Conservation (phyloP, 2,797 vertebrate genomes). For the Platalea minor region DNA sequence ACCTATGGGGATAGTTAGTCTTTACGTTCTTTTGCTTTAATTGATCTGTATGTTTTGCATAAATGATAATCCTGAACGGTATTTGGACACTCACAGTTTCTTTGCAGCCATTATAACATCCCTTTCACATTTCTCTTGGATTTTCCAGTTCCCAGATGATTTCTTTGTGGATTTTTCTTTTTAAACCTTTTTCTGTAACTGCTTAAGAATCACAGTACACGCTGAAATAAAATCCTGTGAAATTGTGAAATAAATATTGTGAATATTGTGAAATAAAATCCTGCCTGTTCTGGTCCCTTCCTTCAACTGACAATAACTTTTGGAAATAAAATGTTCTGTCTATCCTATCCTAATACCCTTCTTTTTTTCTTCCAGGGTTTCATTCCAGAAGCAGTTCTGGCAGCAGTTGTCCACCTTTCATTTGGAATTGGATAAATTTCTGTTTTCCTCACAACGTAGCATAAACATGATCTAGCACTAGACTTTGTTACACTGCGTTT, state of each 20-base stretch:
- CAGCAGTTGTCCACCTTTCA: background rate
- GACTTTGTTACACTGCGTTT: background rate
- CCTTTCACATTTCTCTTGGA: background rate
- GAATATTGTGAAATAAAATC: background rate
- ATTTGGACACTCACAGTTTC: background rate
- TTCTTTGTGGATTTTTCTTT: background rate
- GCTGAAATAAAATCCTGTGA: background rate
- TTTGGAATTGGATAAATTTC: slow-evolving; percentile 3
- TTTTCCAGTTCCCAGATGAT: background rate
- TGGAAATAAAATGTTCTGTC: background rate
- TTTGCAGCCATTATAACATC: background rate
- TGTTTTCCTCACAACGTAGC: background rate
- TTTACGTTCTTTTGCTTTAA: background rate
- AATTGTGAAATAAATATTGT: background rate
- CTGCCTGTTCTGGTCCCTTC: background rate
- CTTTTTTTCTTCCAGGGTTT: background rate
- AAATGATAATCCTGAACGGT: background rate
- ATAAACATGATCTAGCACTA: background rate
- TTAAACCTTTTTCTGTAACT: background rate
- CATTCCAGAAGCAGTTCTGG: slow-evolving; percentile 1
- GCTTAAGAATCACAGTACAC: background rate
- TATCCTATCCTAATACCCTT: background rate
- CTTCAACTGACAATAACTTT: background rate
- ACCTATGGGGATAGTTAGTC: background rate
- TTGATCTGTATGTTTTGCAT: background rate